Evolutionary conservation across 2,888 invertebrate species (phyloP), one percentile per base, ranked within the genome.

Genomic region (Tanaodytes sp.): DNA sequence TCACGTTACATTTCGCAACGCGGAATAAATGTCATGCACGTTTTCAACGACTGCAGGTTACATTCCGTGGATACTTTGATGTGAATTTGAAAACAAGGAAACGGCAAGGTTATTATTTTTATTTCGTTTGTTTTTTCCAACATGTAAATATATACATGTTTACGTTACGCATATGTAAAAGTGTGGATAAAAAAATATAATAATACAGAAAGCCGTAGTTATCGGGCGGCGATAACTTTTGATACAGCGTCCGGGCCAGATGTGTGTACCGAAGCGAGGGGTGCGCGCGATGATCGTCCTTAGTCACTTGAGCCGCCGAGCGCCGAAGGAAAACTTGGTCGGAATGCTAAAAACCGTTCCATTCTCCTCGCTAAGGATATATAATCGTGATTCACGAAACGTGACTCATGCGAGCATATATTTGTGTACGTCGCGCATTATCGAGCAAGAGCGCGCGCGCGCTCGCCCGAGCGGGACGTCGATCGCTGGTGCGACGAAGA

Each of bases 371-470:
- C 64, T 70, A 71, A 73, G 63, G 65, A 71, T 71, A 67, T n/a
- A n/a, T 55, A 58, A 73, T 74, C 73, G 69, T 75, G 73, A 74
- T 75, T 76, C 76, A 72, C 74, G 67, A 71, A 58, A 63, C 70
- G 66, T 68, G 74, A 67, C 68, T 65, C 71, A 70, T 57, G 55
- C 70, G 65, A 63, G 65, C 36, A 33, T 52, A 58, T 63, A 59
- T 63, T 63, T 49, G 51, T 63, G 61, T 59, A 71, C 68, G 72
- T 58, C 64, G 58, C 68, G 61, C 55, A 65, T 64, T 70, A 65
- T 64, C 70, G 64, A 69, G 69, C 71, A 65, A 65, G 63, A 62
- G 58, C 45, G 42, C 49, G 48, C 18, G 46, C 27, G 23, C 46
- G 46, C 55, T 59, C 18, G 46, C 52, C 36, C 20, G 42, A 72